Percentiles rank a stretch among this genome's conserved stretches.
These are phyloP conservation scores for Ophion slaviceki DNA, from an alignment of 2,888 invertebrate genomes.

Conservation along the genomic window DNA sequence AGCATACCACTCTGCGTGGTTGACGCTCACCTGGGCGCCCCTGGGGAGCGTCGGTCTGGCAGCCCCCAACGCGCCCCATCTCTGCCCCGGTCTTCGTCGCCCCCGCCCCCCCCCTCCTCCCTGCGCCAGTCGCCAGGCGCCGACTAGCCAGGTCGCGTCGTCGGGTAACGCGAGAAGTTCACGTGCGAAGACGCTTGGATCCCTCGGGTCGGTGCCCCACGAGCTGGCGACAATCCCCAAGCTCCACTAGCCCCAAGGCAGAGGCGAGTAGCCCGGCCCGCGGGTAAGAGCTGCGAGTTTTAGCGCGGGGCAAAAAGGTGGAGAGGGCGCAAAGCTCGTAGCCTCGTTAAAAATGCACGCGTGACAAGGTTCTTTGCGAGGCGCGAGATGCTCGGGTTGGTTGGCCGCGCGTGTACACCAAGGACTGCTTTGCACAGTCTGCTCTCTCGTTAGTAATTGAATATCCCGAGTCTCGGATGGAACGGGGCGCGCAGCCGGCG, in stretches of 20 bases:
- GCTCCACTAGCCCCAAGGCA: background rate
- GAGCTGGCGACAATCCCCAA: background rate
- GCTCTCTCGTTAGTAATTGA: conserved; percentile 75
- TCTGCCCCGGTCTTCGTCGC: background rate
- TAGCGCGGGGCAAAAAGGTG: no score
- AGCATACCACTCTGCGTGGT: conserved; percentile 18
- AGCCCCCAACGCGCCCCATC: background rate
- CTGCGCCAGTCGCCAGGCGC: background rate
- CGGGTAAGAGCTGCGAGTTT: no score
- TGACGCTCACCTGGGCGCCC: conserved; percentile 26
- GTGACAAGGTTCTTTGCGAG: conserved; percentile 74
- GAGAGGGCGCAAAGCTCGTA: conserved; percentile 43
- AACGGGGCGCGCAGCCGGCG: conserved; percentile 25
- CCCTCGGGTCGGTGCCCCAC: no score
- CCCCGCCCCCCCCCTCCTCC: background rate
- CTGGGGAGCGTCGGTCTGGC: conserved; percentile 29
- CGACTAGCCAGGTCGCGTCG: no score
- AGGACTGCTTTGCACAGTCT: conserved; percentile 68
- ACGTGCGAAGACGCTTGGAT: conserved; percentile 19
- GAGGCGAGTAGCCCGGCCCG: background rate
- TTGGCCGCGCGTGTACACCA: conserved; percentile 65
- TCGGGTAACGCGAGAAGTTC: conserved; percentile 16
- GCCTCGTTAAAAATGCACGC: conserved; percentile 78
- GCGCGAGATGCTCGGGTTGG: conserved; percentile 63
- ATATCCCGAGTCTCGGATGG: conserved; percentile 66